Percentiles rank a stretch among this genome's conserved stretches.
phyloP scores from a whole-genome alignment of 1,140 invertebrate species.

The Papilio machaon region DNA sequence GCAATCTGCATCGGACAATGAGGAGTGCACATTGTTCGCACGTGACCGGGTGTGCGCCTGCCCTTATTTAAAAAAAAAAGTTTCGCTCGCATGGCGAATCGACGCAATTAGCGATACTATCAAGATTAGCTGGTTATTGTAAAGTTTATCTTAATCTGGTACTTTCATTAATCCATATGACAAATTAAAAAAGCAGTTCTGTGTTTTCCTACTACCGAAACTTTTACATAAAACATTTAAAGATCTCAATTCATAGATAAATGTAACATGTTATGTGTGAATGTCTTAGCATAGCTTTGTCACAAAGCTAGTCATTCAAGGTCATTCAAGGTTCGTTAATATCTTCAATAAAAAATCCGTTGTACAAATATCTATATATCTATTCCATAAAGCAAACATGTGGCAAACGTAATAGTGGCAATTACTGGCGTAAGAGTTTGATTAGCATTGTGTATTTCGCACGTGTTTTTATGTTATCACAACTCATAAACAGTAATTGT shows the following conservation, averaged over 20 bases:
- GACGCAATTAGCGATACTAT: conserved; percentile 18
- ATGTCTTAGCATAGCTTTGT: too few species aligned
- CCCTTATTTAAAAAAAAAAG: conserved; percentile 26
- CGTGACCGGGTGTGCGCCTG: conserved; percentile 49
- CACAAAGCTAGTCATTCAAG: too few species aligned
- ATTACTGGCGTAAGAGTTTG: neutral
- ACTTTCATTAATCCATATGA: neutral
- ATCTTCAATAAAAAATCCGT: too few species aligned
- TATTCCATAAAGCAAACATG: neutral
- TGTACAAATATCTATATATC: neutral
- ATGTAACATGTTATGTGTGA: too few species aligned
- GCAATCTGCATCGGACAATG: conserved; percentile 50
- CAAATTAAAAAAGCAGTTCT: neutral
- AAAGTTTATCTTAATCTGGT: neutral
- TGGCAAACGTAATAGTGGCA: neutral
- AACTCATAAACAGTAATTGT: conserved; percentile 19
- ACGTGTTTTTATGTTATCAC: conserved; percentile 10
- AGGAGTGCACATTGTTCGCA: conserved; percentile 44
- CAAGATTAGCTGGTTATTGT: conserved; percentile 29
- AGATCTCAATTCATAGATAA: too few species aligned
- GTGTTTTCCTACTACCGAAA: neutral
- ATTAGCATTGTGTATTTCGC: neutral
- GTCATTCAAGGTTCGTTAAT: too few species aligned
- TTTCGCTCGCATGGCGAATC: conserved; percentile 26
- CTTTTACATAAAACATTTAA: neutral